phyloP scores from a whole-genome alignment of 2,113 vertebrate species.

The Tricholaema leucomelas region DNA sequence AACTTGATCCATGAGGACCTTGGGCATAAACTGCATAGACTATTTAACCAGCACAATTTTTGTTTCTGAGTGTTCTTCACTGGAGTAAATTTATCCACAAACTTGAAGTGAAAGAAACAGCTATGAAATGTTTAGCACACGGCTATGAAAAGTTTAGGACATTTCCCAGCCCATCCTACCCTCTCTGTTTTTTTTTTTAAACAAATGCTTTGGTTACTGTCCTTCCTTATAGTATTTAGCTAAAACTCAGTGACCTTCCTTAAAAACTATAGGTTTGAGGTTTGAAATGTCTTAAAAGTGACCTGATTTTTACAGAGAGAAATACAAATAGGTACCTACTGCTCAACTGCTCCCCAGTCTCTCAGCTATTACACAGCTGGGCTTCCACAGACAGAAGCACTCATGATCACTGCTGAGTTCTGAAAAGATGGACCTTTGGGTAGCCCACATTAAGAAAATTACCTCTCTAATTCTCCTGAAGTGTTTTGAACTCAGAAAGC shows the following conservation, averaged over 20 bases:
- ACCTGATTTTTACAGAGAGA: not conserved
- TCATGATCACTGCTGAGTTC: not conserved
- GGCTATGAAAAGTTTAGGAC: not conserved
- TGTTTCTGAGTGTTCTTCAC: not conserved
- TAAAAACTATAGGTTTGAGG: not conserved
- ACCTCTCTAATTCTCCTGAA: conserved; percentile 7
- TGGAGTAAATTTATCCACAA: not conserved
- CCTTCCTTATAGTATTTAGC: not conserved
- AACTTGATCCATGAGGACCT: not conserved
- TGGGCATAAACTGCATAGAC: not conserved
- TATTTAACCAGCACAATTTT: not conserved
- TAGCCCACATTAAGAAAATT: conserved; percentile 24
- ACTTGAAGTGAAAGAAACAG: not conserved
- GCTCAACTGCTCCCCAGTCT: not conserved
- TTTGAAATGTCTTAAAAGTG: not conserved
- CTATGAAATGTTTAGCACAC: not conserved
- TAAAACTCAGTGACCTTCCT: not conserved
- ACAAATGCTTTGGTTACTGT: not conserved
- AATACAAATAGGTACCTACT: not conserved
- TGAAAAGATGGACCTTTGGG: not conserved
- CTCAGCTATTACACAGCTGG: not conserved
- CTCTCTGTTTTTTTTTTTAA: not conserved
- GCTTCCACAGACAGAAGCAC: not conserved
- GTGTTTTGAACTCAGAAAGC: conserved; percentile 36
- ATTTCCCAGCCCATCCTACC: too few species aligned